phyloP scores from a whole-genome alignment of 2,797 vertebrate genomes.

The Erpetoichthys calabaricus region DNA sequence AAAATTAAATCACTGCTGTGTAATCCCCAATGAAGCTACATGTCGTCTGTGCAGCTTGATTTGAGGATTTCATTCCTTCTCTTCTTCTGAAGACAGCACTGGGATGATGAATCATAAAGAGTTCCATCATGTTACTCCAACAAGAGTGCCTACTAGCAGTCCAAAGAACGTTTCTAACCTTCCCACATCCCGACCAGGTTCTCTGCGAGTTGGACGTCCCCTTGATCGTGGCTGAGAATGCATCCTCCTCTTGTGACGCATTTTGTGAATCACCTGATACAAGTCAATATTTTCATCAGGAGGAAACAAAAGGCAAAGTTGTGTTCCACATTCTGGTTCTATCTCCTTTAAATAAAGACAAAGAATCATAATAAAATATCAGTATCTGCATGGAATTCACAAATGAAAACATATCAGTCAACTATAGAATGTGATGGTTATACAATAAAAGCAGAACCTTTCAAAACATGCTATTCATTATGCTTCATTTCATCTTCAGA shows the following conservation, averaged over 20 bases:
- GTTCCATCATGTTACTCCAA: slow-evolving; percentile 75
- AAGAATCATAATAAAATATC: background rate
- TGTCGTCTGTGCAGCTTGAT: slow-evolving; percentile 73
- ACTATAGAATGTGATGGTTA: too few species aligned
- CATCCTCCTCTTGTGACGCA: slow-evolving; percentile 90
- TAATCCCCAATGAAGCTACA: slow-evolving; percentile 77
- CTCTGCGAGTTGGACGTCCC: slow-evolving; percentile 82
- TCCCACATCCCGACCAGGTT: slow-evolving; percentile 84
- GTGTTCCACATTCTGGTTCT: slow-evolving; percentile 79
- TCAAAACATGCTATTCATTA: background rate
- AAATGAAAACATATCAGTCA: slow-evolving; percentile 18
- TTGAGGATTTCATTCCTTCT: slow-evolving; percentile 57
- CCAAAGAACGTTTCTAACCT: slow-evolving; percentile 98
- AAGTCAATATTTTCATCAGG: slow-evolving; percentile 93
- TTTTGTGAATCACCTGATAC: slow-evolving; percentile 89
- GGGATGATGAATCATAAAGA: slow-evolving; percentile 55
- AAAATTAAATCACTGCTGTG: slow-evolving; percentile 33
- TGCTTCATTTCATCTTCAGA: too few species aligned
- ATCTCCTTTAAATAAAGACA: slow-evolving; percentile 64
- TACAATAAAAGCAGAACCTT: slow-evolving; percentile 15
- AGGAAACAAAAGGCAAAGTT: slow-evolving; percentile 90
- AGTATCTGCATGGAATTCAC: too few species aligned
- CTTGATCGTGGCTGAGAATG: slow-evolving; percentile 83
- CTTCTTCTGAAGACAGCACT: slow-evolving; percentile 63
- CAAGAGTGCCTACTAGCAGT: slow-evolving; percentile 76